Evolutionary conservation across 1,140 invertebrate species (phyloP), one percentile per base, ranked within the genome.

Genomic region (Aphelinus atriplicis): DNA sequence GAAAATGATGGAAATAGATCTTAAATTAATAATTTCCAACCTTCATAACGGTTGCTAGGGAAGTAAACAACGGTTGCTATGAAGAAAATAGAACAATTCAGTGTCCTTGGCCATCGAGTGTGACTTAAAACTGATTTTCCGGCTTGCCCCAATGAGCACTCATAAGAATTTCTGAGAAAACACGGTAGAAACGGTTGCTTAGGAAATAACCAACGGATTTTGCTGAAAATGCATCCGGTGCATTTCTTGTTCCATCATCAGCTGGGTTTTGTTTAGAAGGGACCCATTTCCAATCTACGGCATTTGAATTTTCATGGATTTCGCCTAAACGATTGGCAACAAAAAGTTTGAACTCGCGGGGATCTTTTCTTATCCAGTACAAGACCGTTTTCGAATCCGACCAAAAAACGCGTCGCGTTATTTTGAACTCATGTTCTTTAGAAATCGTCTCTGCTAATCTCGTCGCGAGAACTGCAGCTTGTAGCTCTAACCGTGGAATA

Each of bases 281-380:
- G 1, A 89, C 82, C 77, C 90, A 84, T 48, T 55, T 10, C 89
- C 88, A 90, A 45, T 85, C 72, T 10, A 66, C 48, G 2, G 60
- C 45, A 9, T 73, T 55, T 7, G 80, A 71, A 43, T 73, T 61
- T n/a, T 69, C 68, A 45, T 81, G 75, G 42, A 88, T 86, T 72
- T 83, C 76, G 1, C 76, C 43, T 5, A 86, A 82, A 26, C 85
- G 60, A 81, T 88, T 87, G 1, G 79, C 80, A 1, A 84, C 84
- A 61, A 72, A 78, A 7, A 60, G 70, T 57, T 74, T 64, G 4
- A 69, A 53, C 10, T 66, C 57, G 42, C 60, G 62, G 26, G 78
- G 71, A 10, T 51, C 43, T 3, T 69, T 73, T 53, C 45, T 68
- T 3, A 86, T 78, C 82, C 84, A 85, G 7, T 68, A 50, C 7